Conservation (phyloP, 2,797 vertebrate species). For the Pantherophis vulpinus region DNA sequence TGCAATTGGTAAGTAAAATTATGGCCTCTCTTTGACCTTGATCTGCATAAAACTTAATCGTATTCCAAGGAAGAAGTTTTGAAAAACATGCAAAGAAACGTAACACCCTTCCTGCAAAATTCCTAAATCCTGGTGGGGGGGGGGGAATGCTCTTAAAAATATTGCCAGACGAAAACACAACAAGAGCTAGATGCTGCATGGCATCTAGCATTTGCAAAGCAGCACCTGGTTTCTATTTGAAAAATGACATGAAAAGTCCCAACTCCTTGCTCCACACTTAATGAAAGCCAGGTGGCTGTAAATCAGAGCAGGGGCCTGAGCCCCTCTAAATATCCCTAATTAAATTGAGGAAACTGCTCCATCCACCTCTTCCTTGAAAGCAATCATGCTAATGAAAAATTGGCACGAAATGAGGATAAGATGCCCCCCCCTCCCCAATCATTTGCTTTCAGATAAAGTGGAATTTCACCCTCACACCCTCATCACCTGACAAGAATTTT, state of each 20-base stretch:
- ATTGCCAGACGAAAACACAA: conserved; percentile 45
- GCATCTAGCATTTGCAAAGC: conserved; percentile 19
- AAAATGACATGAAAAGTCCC: conserved; percentile 45
- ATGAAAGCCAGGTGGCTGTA: conserved; percentile 52
- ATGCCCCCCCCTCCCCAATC: neutral
- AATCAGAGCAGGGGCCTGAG: conserved; percentile 34
- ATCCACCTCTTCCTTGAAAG: conserved; percentile 26
- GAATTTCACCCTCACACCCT: neutral
- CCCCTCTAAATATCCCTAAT: conserved; percentile 43
- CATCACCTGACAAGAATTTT: neutral
- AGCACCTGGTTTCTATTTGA: conserved; percentile 57
- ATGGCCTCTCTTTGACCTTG: neutral
- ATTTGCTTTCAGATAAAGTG: neutral
- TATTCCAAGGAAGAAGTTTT: neutral
- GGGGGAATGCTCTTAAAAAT: neutral
- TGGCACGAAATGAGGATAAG: conserved; percentile 30
- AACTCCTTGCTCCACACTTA: conserved; percentile 52
- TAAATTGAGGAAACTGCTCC: conserved; percentile 34
- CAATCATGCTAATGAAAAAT: conserved; percentile 33
- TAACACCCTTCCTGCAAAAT: conserved; percentile 4
- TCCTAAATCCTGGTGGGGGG: neutral
- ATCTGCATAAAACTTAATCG: conserved; percentile 14
- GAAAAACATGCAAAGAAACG: conserved; percentile 10
- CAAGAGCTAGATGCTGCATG: conserved; percentile 21
- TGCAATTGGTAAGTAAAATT: neutral